Base-by-base conservation (phyloP, 1,140 invertebrate genomes). In the Protaetia brevitarsis region DNA sequence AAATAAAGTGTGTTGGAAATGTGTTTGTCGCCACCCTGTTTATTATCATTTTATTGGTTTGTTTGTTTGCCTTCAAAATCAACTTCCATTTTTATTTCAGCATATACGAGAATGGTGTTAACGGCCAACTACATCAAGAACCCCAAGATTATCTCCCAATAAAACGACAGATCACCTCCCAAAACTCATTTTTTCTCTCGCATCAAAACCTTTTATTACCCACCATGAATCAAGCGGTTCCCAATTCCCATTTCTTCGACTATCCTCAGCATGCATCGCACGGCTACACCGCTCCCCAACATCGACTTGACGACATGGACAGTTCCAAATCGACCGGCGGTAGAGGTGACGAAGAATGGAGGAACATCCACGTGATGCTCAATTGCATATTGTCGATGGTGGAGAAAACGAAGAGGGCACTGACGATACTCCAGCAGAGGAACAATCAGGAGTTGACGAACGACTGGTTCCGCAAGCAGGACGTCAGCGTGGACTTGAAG, bases 371-470 rank as follows among this genome's bases (percentile, higher is more conserved):
- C 79, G 93, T 92, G 66, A 97, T 97, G 95, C 83, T 97, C 1
- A 95, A 95, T 76, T 97, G 94, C 80, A 97, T 97, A 66, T 84
- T 96, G 67, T 93, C 93, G 28, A 97, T 97, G 95, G 95, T 97
- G 31, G 95, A 97, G 78, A 97, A 97, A 79, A 97, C 95, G 1
- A 96, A 96, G 76, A 81, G 76, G 57, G 95, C 95, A 0, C 80
- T 98, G 13, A 88, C 91, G 1, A 96, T 96, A 59, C 79, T 97
- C 11, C 95, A 97, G 76, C 92, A 95, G 72, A 83, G 93, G 63
- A 92, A 80, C 77, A 5, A 68, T 73, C 13, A 76, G 74, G 72
- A 75, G 41, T 65, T 75, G 2, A 74, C 74, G 8, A 71, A 68
- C 45, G 71, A 77, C 29, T 76, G 77, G 77, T 45, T 77, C 30